Percentiles rank a stretch among this genome's conserved stretches.
phyloP scores from a whole-genome alignment of 2,113 vertebrate species.

The Bubalus kerabau region DNA sequence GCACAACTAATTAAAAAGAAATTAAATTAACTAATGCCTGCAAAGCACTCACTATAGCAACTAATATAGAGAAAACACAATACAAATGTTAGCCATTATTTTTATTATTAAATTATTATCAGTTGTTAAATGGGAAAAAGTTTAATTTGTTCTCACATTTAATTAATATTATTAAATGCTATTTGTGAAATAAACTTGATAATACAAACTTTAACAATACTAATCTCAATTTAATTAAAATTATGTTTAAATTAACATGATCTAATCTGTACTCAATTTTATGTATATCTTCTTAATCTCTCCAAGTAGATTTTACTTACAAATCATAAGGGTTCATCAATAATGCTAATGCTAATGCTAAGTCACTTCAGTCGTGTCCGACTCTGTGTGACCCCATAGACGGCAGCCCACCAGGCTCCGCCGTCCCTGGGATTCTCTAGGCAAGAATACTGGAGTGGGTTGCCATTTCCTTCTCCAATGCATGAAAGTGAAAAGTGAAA shows the following conservation, averaged over 20 bases:
- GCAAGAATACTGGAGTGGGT: too few relatives aligned
- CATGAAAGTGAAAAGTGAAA: too few relatives aligned
- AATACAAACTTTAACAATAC: conserved; percentile 15
- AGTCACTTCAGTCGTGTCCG: too few relatives aligned
- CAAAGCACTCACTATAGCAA: not conserved
- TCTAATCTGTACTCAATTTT: not conserved
- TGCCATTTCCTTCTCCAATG: too few relatives aligned
- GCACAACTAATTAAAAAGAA: conserved; percentile 57
- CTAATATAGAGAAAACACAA: conserved; percentile 11
- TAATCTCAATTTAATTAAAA: conserved; percentile 43
- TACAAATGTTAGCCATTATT: conserved; percentile 50
- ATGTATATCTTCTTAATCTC: not conserved
- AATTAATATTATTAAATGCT: conserved; percentile 43
- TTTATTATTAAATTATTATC: conserved; percentile 45
- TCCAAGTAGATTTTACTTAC: not conserved
- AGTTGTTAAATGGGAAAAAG: not conserved
- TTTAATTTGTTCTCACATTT: conserved; percentile 20
- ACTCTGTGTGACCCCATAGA: too few relatives aligned
- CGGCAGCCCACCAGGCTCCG: too few relatives aligned
- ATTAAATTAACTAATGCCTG: conserved; percentile 50
- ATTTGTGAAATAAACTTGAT: conserved; percentile 12
- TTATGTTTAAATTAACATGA: not conserved
- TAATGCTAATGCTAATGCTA: not conserved
- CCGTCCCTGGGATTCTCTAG: too few relatives aligned
- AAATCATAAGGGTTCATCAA: not conserved